Evolutionary conservation across 2,888 invertebrate genomes (phyloP).

Genomic region (Oegoconia quadripuncta): DNA sequence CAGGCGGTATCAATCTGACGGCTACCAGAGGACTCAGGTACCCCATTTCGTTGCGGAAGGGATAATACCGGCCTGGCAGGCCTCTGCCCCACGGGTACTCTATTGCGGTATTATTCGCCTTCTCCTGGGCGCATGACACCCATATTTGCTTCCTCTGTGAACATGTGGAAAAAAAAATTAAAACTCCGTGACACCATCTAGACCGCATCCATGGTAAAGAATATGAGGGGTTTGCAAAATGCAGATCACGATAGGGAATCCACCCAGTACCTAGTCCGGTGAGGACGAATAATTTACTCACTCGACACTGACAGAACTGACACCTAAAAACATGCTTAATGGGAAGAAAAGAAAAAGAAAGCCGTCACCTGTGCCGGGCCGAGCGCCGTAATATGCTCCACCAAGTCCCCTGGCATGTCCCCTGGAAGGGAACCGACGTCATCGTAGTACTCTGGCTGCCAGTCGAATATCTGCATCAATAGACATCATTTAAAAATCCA

Average conservation of each 20-base stretch:
- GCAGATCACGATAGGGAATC: too few relatives aligned
- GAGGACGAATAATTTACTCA: too few relatives aligned
- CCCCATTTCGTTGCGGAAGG: constrained; percentile 66
- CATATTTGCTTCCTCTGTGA: constrained; percentile 84
- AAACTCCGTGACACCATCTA: too few relatives aligned
- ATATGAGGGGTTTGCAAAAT: too few relatives aligned
- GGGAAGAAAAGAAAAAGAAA: too few relatives aligned
- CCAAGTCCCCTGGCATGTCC: constrained; percentile 81
- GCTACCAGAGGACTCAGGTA: constrained; percentile 81
- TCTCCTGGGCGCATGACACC: constrained; percentile 89
- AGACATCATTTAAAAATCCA: too few relatives aligned
- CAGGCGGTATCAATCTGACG: constrained; percentile 60
- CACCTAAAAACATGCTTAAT: too few relatives aligned
- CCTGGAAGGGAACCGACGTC: constrained; percentile 80
- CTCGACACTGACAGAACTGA: too few relatives aligned
- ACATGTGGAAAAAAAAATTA: too few relatives aligned
- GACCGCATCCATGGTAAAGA: too few relatives aligned
- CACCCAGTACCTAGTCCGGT: too few relatives aligned
- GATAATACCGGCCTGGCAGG: constrained; percentile 80
- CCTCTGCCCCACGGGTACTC: constrained; percentile 76
- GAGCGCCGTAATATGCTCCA: constrained; percentile 34
- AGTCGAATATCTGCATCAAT: constrained; percentile 92
- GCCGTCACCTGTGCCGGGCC: constrained; percentile 35
- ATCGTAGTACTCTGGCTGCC: constrained; percentile 90
- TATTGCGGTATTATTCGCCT: constrained; percentile 67